phyloP scores from a whole-genome alignment of 1,140 invertebrate species.

The Drosophila leontia region DNA sequence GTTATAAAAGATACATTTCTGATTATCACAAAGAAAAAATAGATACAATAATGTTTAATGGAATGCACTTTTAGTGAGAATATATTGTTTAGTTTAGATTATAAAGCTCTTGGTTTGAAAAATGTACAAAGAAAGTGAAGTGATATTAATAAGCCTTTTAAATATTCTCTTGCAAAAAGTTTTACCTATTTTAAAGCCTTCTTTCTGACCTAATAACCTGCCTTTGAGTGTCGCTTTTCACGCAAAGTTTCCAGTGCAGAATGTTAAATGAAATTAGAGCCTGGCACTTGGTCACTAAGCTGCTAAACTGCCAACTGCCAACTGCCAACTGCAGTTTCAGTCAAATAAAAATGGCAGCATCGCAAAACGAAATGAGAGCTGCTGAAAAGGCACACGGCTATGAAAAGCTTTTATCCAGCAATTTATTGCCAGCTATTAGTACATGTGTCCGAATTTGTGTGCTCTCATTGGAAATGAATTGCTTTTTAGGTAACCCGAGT shows the following conservation, averaged over 20 bases:
- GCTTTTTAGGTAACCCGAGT: conserved; percentile 23
- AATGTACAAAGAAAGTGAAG: not conserved
- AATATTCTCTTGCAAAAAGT: not conserved
- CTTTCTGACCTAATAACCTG: not conserved
- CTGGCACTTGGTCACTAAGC: conserved; percentile 28
- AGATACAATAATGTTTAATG: not conserved
- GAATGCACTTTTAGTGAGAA: not conserved
- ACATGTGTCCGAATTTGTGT: conserved; percentile 19
- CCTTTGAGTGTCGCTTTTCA: not conserved
- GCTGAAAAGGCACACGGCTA: not conserved
- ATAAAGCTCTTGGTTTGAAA: not conserved
- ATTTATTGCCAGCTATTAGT: conserved; percentile 44
- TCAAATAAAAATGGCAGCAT: conserved; percentile 19
- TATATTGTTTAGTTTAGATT: not conserved
- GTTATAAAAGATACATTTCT: conserved; percentile 40
- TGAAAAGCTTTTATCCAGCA: conserved; percentile 31
- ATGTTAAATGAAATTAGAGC: conserved; percentile 30
- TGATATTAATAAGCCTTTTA: not conserved
- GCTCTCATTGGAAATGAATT: conserved; percentile 39
- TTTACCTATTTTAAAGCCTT: not conserved
- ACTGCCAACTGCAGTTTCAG: conserved; percentile 33
- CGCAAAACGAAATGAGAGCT: conserved; percentile 24
- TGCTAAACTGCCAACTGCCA: conserved; percentile 22
- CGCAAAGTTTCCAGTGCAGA: conserved; percentile 1
- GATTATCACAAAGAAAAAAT: conserved; percentile 8